phyloP scores from a whole-genome alignment of 1,140 invertebrate genomes.

The Forficula auricularia region DNA sequence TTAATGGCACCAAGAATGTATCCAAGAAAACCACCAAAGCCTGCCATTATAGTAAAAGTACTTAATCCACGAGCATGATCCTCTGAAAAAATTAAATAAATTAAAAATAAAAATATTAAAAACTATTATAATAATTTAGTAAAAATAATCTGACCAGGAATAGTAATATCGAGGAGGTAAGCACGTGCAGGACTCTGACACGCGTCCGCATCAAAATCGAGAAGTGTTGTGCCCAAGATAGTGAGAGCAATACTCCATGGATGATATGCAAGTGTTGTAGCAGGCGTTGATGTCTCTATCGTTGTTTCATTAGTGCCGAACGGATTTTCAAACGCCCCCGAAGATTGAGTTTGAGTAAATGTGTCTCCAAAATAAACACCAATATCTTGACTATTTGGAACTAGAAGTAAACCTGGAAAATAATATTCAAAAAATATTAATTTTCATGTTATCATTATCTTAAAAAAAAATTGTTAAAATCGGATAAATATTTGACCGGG shows the following conservation, averaged over 20 bases:
- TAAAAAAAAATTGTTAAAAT: too few species aligned
- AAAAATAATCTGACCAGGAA: slow-evolving; percentile 43
- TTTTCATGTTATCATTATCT: too few species aligned
- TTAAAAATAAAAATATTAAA: slow-evolving; percentile 1
- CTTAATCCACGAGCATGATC: slow-evolving; percentile 84
- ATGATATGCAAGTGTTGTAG: slow-evolving; percentile 30
- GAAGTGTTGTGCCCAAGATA: slow-evolving; percentile 74
- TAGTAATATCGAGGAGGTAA: slow-evolving; percentile 79
- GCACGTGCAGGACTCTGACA: slow-evolving; percentile 86
- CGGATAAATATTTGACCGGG: too few species aligned
- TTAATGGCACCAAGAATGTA: slow-evolving; percentile 84
- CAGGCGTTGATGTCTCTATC: slow-evolving; percentile 6
- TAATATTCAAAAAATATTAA: slow-evolving; percentile 1
- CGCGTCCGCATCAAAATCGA: slow-evolving; percentile 91
- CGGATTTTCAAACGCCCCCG: too few species aligned
- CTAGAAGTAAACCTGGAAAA: slow-evolving; percentile 55
- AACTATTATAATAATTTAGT: too few species aligned
- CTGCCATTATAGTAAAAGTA: slow-evolving; percentile 92
- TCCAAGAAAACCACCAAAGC: slow-evolving; percentile 81
- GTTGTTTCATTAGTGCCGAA: too few species aligned
- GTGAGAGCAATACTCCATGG: slow-evolving; percentile 84
- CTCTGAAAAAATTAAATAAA: slow-evolving; percentile 33
- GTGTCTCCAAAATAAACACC: slow-evolving; percentile 64
- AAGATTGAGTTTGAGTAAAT: slow-evolving; percentile 25
- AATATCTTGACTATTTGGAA: slow-evolving; percentile 76